Base-by-base conservation (phyloP, 1,140 invertebrate species). In the Proales similis region DNA sequence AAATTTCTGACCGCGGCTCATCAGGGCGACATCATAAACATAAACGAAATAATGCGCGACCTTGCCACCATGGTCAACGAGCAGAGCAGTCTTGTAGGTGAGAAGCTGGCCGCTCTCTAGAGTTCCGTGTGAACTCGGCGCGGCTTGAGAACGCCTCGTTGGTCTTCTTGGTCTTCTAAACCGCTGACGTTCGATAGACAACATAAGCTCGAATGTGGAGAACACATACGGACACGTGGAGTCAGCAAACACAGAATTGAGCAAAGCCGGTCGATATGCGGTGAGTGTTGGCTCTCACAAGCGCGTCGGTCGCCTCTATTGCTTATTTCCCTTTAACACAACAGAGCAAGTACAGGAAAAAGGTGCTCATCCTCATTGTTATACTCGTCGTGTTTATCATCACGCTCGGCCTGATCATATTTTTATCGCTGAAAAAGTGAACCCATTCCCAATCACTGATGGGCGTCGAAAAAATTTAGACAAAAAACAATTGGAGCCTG, bases 181-280 rank as follows among this genome's bases (percentile, higher is more conserved):
- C 17, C 17, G 4, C 22, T 42, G 4, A 4, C 17, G 17, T 17
- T 11, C n/a, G 20, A 3, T 22, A 57, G 51, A 57, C 27, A 57
- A 57, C 20, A 57, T 57, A 26, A 57, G 17, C 17, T 42, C 51
- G 5, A 57, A 57, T 57, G 51, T 57, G 14, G 51, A 57, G n/a
- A 29, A 22, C 14, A 57, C 51, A 5, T 11, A n/a, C 4, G 33
- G 22, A 4, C 39, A 57, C 30, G 36, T 57, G 24, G 17, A 42
- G 3, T 12, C 29, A 42, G 51, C 51, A 2, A 57, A 57, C 20
- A 42, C 29, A 4, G 30, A 57, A 12, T 42, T 57, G 29, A 17
- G 12, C 11, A 39, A 57, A 57, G 51, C 51, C 11, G 39, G 36
- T 14, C 24, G 36, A 42, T 57, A 57, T 57, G 33, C 51, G 19